Percentiles rank a stretch among this genome's conserved stretches.
These are phyloP conservation scores for Carterocephalus palaemon DNA, from an alignment of 2,888 invertebrate genomes.

Conservation along the genomic window DNA sequence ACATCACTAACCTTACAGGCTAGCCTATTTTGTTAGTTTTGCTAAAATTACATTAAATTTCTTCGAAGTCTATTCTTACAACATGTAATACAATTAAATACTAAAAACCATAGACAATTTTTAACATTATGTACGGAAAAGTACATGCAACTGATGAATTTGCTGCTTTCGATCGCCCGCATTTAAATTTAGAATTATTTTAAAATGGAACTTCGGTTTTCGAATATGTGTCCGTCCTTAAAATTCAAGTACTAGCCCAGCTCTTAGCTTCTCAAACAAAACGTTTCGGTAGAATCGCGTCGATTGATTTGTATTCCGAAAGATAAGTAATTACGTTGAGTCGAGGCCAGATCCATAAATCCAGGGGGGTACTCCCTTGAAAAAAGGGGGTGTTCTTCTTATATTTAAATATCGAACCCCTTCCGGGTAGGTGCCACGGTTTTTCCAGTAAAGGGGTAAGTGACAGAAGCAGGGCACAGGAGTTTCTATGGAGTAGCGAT, in stretches of 20 bases:
- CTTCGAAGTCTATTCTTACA: too few species aligned
- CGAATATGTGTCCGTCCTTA: background rate
- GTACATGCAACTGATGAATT: too few species aligned
- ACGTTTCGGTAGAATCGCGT: slow-evolving; percentile 28
- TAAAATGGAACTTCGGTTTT: background rate
- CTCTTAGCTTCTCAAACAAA: slow-evolving; percentile 25
- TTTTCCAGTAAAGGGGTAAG: slow-evolving; percentile 79
- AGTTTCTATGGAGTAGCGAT: slow-evolving; percentile 38
- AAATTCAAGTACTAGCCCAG: background rate
- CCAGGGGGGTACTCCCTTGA: slow-evolving; percentile 63
- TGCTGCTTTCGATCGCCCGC: too few species aligned
- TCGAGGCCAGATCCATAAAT: slow-evolving; percentile 77
- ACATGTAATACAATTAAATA: too few species aligned
- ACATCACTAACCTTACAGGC: too few species aligned
- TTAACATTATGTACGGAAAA: too few species aligned
- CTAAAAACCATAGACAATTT: too few species aligned
- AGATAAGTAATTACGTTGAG: slow-evolving; percentile 77
- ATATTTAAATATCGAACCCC: slow-evolving; percentile 80
- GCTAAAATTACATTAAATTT: too few species aligned
- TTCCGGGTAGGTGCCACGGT: slow-evolving; percentile 80
- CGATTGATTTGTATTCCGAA: slow-evolving; percentile 77
- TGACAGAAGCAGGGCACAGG: slow-evolving; percentile 71
- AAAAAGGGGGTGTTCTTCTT: slow-evolving; percentile 78
- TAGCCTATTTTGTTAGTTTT: too few species aligned
- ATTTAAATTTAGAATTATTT: background rate